Evolutionary conservation across 2,888 invertebrate species (phyloP).

Genomic region (Belgica antarctica): DNA sequence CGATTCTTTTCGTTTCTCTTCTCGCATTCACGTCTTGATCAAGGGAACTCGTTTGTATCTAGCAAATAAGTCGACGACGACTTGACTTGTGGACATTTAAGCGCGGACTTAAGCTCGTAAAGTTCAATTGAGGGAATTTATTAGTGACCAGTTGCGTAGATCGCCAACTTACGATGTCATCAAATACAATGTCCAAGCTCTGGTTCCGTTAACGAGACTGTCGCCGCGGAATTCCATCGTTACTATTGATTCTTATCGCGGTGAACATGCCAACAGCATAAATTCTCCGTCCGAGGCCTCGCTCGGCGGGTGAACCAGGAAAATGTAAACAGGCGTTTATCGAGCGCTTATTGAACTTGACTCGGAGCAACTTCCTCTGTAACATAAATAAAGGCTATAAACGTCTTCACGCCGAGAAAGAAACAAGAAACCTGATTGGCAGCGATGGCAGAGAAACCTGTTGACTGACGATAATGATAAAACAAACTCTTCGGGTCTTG

Average conservation of each 20-base stretch:
- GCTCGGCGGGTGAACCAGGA: background rate
- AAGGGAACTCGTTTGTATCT: constrained; percentile 31
- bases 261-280: background rate
- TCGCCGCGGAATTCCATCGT: background rate
- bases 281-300: background rate
- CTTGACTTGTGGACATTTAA: background rate
- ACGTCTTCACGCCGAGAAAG: background rate
- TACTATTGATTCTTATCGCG: background rate
- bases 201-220: background rate
- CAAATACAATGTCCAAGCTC: too few relatives aligned
- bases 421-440: background rate
- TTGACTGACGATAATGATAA: background rate
- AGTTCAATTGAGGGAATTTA: background rate
- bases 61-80: background rate
- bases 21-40: constrained; percentile 30
- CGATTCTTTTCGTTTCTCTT: too few relatives aligned
- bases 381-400: constrained; percentile 5
- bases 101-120: background rate
- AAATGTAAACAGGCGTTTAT: constrained; percentile 7
- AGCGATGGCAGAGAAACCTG: background rate
- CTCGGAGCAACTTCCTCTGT: constrained; percentile 2
- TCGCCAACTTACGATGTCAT: background rate
- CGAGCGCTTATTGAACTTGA: constrained; percentile 1
- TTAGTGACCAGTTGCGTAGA: background rate
- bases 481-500: background rate